phyloP scores from a whole-genome alignment of 1,140 invertebrate genomes.

The Propsilocerus akamusi region DNA sequence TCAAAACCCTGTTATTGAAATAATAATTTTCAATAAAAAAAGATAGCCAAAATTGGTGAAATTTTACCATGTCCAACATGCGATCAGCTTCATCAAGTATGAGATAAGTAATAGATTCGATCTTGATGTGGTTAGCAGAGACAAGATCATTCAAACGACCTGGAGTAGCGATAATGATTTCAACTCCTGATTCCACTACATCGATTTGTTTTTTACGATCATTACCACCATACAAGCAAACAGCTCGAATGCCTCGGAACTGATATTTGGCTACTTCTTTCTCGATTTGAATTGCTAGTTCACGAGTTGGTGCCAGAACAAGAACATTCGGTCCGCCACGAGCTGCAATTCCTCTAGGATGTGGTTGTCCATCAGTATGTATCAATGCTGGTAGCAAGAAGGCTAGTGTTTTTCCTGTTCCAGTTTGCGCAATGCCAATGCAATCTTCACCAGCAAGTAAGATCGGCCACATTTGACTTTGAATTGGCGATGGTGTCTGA shows the following conservation, averaged over 20 bases:
- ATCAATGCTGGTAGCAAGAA: constrained; percentile 81
- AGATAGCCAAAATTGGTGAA: background rate
- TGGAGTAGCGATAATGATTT: constrained; percentile 80
- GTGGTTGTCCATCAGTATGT: constrained; percentile 65
- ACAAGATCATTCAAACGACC: constrained; percentile 72
- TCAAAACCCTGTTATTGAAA: constrained; percentile 64
- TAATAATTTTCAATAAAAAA: background rate
- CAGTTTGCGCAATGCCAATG: constrained; percentile 87
- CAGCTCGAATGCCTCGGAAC: constrained; percentile 63
- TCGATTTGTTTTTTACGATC: constrained; percentile 55
- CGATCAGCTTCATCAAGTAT: constrained; percentile 86
- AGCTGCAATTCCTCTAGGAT: constrained; percentile 32
- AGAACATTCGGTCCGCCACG: constrained; percentile 67
- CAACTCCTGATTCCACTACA: constrained; percentile 46
- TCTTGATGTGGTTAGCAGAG: constrained; percentile 39
- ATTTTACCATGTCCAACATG: constrained; percentile 34
- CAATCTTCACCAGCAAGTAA: constrained; percentile 67
- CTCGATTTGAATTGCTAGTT: constrained; percentile 81
- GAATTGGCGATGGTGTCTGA: constrained; percentile 73
- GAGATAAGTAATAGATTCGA: constrained; percentile 63
- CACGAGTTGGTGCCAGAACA: constrained; percentile 75
- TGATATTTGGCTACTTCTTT: constrained; percentile 73
- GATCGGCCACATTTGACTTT: constrained; percentile 77
- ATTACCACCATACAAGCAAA: constrained; percentile 79
- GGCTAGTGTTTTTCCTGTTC: constrained; percentile 79